phyloP scores from a whole-genome alignment of 2,888 invertebrate genomes.

The Athalia circularis region DNA sequence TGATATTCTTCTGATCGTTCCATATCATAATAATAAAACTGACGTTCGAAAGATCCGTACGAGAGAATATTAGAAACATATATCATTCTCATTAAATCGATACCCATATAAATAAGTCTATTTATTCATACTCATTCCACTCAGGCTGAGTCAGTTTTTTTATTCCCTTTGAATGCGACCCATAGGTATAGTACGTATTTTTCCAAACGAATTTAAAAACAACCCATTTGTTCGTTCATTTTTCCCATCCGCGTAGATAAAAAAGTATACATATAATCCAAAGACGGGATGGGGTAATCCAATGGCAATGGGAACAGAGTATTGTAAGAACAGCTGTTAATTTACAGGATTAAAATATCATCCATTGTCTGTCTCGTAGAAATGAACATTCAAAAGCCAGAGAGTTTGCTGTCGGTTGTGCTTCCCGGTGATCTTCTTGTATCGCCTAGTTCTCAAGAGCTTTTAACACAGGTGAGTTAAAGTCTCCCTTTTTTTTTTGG shows the following conservation, averaged over 20 bases:
- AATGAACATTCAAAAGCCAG: constrained; percentile 66
- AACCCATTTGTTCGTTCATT: too few species aligned
- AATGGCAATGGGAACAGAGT: background rate
- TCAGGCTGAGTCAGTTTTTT: too few species aligned
- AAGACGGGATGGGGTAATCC: background rate
- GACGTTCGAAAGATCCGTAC: background rate
- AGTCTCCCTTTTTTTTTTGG: background rate
- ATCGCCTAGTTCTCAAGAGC: constrained; percentile 62
- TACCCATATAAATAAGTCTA: too few species aligned
- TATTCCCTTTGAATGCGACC: too few species aligned
- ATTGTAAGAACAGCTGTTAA: constrained; percentile 5
- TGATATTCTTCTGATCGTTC: constrained; percentile 1
- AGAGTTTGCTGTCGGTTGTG: constrained; percentile 63
- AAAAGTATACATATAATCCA: background rate
- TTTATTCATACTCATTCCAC: too few species aligned
- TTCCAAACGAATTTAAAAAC: too few species aligned
- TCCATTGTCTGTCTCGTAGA: constrained; percentile 47
- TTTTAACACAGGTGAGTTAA: constrained; percentile 64
- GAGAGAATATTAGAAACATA: too few species aligned
- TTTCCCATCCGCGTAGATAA: too few species aligned
- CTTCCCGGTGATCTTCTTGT: constrained; percentile 62
- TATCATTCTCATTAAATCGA: too few species aligned
- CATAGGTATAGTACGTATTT: too few species aligned
- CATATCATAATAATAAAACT: background rate
- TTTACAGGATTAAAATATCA: background rate